Conservation (phyloP, 2,113 vertebrate genomes). For the Stigmatopora nigra region DNA sequence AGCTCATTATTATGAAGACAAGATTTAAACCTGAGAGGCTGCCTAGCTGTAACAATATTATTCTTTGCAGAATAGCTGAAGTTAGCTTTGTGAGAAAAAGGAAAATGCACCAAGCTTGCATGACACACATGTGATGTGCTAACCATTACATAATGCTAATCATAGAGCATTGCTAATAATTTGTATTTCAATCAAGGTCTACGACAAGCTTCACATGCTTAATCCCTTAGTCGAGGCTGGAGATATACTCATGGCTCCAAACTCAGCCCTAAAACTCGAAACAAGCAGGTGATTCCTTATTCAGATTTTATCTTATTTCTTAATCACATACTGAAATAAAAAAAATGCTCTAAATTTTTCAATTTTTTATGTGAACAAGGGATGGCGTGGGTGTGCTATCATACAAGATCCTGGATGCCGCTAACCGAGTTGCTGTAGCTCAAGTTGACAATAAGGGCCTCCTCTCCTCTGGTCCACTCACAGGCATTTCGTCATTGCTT, state of each 20-base stretch:
- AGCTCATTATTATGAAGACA: neutral
- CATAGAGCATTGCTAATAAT: slow-evolving; percentile 41
- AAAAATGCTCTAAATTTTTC: neutral
- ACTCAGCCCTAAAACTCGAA: slow-evolving; percentile 67
- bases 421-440: slow-evolving; percentile 72
- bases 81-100: slow-evolving; percentile 28
- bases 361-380: slow-evolving; percentile 53
- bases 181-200: slow-evolving; percentile 73
- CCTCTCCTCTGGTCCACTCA: slow-evolving; percentile 74
- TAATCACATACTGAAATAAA: neutral
- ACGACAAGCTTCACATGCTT: slow-evolving; percentile 81
- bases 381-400: slow-evolving; percentile 75
- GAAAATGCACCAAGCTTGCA: slow-evolving; percentile 32
- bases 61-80: slow-evolving; percentile 23
- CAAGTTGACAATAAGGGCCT: slow-evolving; percentile 79
- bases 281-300: slow-evolving; percentile 64
- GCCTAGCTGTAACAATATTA: slow-evolving; percentile 19
- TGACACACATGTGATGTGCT: slow-evolving; percentile 42
- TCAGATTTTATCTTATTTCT: neutral
- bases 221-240: slow-evolving; percentile 74
- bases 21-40: slow-evolving; percentile 13
- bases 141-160: neutral
- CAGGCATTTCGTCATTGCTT: slow-evolving; percentile 78
- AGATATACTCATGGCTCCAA: slow-evolving; percentile 76
- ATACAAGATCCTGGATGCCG: slow-evolving; percentile 77